Conservation (phyloP, 2,888 invertebrate genomes). For the Oxytorus armatus region DNA sequence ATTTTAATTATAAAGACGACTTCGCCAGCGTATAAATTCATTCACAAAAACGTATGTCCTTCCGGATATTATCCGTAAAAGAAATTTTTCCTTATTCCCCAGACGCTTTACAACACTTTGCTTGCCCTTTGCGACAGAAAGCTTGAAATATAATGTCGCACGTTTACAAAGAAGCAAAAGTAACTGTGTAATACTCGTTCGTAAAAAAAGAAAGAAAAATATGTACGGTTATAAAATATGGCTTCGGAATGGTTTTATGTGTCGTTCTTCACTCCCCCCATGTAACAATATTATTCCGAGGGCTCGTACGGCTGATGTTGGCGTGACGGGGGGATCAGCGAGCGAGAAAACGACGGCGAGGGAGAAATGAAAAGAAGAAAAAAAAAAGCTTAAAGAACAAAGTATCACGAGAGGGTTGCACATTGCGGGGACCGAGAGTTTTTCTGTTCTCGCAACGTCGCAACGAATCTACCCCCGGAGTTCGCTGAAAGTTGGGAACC, state of each 20-base stretch:
- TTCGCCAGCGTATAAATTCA: no score
- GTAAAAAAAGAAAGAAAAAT: not conserved
- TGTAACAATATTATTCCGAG: conserved; percentile 7
- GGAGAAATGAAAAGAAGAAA: conserved; percentile 5
- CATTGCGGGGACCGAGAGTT: conserved; percentile 41
- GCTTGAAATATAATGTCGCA: no score
- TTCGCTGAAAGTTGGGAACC: conserved; percentile 43
- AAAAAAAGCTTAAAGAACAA: conserved; percentile 3
- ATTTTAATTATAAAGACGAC: no score
- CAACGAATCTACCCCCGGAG: conserved; percentile 46
- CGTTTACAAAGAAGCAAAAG: no score
- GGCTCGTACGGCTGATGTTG: not conserved
- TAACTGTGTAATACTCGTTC: no score
- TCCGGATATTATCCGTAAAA: no score
- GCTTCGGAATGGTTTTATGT: not conserved
- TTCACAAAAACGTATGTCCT: no score
- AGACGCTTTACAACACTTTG: no score
- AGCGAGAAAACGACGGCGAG: not conserved
- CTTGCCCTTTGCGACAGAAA: no score
- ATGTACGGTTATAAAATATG: not conserved
- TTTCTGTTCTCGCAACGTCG: conserved; percentile 16
- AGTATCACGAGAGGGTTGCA: conserved; percentile 21
- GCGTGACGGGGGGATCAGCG: conserved; percentile 19
- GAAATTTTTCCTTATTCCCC: no score
- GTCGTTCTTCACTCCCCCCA: not conserved